phyloP scores from a whole-genome alignment of 2,113 vertebrate species.

The Rhea americana region DNA sequence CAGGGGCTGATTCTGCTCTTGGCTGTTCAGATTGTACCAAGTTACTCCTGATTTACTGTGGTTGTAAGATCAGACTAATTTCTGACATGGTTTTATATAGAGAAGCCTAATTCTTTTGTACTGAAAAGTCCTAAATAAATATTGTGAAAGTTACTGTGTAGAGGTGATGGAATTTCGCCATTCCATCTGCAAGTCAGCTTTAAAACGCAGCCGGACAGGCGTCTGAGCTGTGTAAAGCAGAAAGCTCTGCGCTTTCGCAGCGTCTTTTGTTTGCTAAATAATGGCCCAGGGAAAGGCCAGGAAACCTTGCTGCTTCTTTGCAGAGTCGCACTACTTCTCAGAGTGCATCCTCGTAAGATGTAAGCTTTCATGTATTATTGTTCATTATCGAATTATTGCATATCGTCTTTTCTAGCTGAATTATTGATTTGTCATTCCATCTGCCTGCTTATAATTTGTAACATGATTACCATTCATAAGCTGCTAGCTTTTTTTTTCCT shows the following conservation, averaged over 20 bases:
- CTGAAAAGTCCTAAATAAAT: not conserved
- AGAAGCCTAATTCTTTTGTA: not conserved
- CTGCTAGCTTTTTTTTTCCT: not conserved
- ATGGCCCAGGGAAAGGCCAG: not conserved
- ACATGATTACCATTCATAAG: not conserved
- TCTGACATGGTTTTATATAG: not conserved
- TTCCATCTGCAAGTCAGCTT: not conserved
- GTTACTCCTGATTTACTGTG: not conserved
- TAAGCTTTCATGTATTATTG: not conserved
- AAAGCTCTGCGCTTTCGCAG: not conserved
- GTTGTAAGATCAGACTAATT: not conserved
- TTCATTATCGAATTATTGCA: conserved; percentile 49
- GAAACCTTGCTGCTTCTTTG: not conserved
- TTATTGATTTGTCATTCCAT: conserved; percentile 41
- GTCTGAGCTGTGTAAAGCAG: not conserved
- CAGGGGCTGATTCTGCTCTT: not conserved
- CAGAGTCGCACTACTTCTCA: not conserved
- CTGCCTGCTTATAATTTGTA: not conserved
- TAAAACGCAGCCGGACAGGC: not conserved
- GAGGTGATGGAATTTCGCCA: not conserved
- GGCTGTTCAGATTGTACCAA: not conserved
- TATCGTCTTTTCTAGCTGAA: conserved; percentile 34
- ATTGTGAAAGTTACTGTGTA: not conserved
- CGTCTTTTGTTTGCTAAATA: conserved; percentile 20
- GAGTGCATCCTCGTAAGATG: not conserved